phyloP scores from a whole-genome alignment of 2,888 invertebrate species.

The Ochlodes sylvanus region DNA sequence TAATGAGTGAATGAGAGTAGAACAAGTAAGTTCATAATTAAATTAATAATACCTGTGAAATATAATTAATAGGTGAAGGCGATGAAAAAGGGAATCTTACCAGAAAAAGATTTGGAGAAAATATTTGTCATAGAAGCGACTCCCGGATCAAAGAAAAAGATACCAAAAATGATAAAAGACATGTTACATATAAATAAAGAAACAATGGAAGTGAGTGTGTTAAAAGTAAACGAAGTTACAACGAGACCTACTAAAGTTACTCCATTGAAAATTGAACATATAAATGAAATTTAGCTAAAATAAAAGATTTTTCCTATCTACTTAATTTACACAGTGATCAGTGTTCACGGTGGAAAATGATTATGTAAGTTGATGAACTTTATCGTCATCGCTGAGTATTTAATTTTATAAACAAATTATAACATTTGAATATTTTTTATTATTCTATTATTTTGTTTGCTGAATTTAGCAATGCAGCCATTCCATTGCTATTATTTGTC shows the following conservation, averaged over 20 bases:
- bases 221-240: conserved; percentile 67
- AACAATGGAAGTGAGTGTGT: conserved; percentile 65
- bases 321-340: no score
- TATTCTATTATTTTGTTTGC: no score
- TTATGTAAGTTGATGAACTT: no score
- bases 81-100: conserved; percentile 52
- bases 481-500: no score
- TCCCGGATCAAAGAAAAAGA: conserved; percentile 65
- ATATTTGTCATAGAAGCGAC: conserved; percentile 71
- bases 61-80: conserved; percentile 54
- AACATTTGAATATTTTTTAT: no score
- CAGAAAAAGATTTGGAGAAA: conserved; percentile 67
- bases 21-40: no score
- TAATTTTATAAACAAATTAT: no score
- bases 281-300: conserved; percentile 24
- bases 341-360: no score
- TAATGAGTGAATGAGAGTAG: no score
- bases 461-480: no score
- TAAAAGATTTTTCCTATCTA: no score
- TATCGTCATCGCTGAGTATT: no score
- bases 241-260: conserved; percentile 75
- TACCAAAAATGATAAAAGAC: conserved; percentile 65
- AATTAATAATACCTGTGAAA: neutral
- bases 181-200: conserved; percentile 74
- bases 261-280: conserved; percentile 64